Base-by-base conservation (phyloP, 2,888 invertebrate species). In the Ariolimax columbianus region DNA sequence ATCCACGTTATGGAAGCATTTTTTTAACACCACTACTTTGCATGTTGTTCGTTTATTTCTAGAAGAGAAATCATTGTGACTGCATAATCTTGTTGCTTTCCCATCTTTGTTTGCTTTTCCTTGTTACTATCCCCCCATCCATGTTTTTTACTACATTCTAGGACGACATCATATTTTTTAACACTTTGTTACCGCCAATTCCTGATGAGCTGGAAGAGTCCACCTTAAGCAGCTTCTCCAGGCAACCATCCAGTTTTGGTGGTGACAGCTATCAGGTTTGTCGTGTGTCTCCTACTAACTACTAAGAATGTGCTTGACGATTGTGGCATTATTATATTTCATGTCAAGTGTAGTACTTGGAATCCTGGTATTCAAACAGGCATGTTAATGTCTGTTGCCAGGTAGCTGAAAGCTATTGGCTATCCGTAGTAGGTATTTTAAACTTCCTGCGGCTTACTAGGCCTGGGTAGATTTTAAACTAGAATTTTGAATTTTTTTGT, bases 131-230 rank as follows among this genome's bases (percentile, higher is more conserved):
- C 23, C 43, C 26, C 63, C 38, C 47, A 33, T 72, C 68, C 11
- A 55, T 40, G 19, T 82, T 68, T 83, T 43, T 83, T 23, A 68
- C 47, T 73, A 73, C 63, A 63, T 68, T 47, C 55, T 88, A 88
- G 88, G 89, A 86, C 73, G 88, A 89, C 82, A 87, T 88, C 55
- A 85, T 85, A 68, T 88, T 87, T 88, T 88, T 88, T 88, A 88
- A 88, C 86, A 82, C 85, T 77, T 85, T 89, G 80, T 86, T 89
- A 87, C 81, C 85, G 40, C 84, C 82, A 72, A 89, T 88, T 55
- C 87, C 87, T 79, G 89, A 89, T 84, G 88, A 89, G 68, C 85
- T 86, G 47, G 89, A 87, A 80, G 87, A 83, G 51, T 87, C 87
- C 81, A 83, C 81, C 43, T 79, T 86, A 30, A 86, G 87, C 86